These are phyloP conservation scores for Lampropteryx suffumata DNA, from an alignment of 2,888 invertebrate genomes.

Conservation along the genomic window DNA sequence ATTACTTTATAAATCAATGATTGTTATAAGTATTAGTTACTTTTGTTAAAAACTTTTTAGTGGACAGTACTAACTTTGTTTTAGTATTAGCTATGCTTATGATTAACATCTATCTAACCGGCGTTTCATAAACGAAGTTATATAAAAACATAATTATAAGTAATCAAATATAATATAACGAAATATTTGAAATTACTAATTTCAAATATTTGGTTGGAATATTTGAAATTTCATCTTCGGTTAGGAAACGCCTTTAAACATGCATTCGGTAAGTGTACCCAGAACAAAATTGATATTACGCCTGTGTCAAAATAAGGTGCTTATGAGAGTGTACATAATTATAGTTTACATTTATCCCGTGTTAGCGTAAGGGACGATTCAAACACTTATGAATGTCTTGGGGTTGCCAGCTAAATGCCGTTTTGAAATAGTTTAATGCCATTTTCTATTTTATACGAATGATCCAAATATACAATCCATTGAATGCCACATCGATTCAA, in stretches of 20 bases:
- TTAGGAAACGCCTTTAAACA: conserved; percentile 20
- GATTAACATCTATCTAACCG: conserved; percentile 44
- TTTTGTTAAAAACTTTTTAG: conserved; percentile 62
- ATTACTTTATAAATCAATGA: conserved; percentile 47
- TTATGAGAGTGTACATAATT: conserved; percentile 68
- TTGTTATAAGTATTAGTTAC: conserved; percentile 54
- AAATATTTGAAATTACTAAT: too few relatives aligned
- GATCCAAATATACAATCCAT: background rate
- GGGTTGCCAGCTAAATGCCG: conserved; percentile 36
- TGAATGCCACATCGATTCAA: conserved; percentile 14
- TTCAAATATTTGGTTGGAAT: too few relatives aligned
- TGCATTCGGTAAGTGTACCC: conserved; percentile 41
- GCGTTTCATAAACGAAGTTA: conserved; percentile 43
- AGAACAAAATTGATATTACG: conserved; percentile 62
- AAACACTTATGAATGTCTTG: conserved; percentile 19
- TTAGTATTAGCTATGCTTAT: conserved; percentile 52
- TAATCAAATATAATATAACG: too few relatives aligned
- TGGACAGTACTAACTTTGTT: conserved; percentile 58
- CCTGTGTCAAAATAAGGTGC: conserved; percentile 76
- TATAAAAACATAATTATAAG: conserved; percentile 2
- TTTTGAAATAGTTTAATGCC: background rate
- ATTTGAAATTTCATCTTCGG: background rate
- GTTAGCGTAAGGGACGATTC: conserved; percentile 60
- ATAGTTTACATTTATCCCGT: conserved; percentile 59
- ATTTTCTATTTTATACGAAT: conserved; percentile 14